These are phyloP conservation scores for Champsocephalus gunnari DNA, from an alignment of 2,797 vertebrate species.

Conservation along the genomic window DNA sequence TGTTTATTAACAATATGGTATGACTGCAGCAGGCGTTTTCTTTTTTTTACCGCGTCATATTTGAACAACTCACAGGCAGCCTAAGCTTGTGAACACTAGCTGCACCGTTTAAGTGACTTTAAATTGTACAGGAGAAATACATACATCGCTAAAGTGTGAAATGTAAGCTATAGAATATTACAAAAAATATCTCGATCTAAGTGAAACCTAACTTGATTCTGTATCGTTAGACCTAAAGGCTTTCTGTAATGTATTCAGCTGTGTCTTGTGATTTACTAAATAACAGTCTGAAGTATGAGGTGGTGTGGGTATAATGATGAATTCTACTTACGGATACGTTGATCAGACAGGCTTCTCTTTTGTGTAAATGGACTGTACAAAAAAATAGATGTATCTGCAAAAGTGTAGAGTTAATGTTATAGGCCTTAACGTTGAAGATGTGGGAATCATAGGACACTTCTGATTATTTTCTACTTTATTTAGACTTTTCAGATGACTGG, in stretches of 20 bases:
- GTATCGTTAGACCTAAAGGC: background rate
- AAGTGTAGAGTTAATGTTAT: background rate
- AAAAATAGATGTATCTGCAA: background rate
- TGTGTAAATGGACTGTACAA: background rate
- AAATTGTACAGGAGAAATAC: too few species aligned
- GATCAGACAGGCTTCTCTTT: constrained; percentile 11
- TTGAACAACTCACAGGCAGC: too few species aligned
- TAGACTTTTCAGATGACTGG: background rate
- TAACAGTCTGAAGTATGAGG: background rate
- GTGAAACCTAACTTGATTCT: constrained; percentile 3
- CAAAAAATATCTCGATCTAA: background rate
- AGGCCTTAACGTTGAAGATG: background rate
- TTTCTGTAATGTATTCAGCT: background rate
- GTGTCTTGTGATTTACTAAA: constrained; percentile 5
- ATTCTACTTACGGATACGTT: background rate
- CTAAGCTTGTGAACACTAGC: too few species aligned
- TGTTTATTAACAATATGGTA: too few species aligned
- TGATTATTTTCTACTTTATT: background rate
- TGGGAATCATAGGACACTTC: background rate
- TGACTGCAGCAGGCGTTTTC: background rate
- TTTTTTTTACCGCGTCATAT: constrained; percentile 1
- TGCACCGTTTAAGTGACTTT: too few species aligned
- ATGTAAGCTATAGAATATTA: background rate
- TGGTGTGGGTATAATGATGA: constrained; percentile 7
- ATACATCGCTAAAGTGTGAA: background rate